These are phyloP conservation scores for Brachypteracias leptosomus DNA, from an alignment of 2,113 vertebrate species.

Conservation along the genomic window DNA sequence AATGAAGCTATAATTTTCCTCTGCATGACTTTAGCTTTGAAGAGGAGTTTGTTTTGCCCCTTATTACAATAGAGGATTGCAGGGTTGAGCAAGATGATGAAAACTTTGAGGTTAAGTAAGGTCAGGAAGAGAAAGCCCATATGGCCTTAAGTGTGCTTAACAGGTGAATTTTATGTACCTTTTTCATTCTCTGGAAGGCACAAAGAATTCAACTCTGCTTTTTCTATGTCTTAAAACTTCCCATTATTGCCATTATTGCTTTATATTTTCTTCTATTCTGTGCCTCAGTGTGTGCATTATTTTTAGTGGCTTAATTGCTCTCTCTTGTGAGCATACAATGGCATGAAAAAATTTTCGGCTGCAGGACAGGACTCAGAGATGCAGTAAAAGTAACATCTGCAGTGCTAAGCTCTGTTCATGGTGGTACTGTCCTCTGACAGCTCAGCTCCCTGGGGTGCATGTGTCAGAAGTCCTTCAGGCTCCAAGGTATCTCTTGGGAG, in stretches of 20 bases:
- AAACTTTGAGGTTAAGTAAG: slow-evolving; percentile 15
- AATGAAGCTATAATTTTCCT: slow-evolving; percentile 20
- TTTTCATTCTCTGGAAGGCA: neutral
- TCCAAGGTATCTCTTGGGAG: neutral
- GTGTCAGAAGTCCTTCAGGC: neutral
- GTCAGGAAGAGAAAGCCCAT: neutral
- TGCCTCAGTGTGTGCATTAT: neutral
- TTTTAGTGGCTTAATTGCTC: neutral
- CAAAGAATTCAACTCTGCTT: neutral
- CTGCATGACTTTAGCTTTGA: neutral
- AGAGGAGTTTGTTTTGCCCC: slow-evolving; percentile 23
- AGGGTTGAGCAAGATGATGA: slow-evolving; percentile 30
- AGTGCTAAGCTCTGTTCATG: neutral
- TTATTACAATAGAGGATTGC: neutral
- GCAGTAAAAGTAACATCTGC: neutral
- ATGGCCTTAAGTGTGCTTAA: neutral
- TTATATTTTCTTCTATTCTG: neutral
- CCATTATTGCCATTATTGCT: neutral
- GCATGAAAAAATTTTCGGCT: neutral
- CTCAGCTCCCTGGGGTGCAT: neutral
- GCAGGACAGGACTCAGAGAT: neutral
- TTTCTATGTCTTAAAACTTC: neutral
- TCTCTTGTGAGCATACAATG: neutral
- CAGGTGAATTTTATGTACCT: neutral
- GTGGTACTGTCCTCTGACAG: neutral